Evolutionary conservation across 2,113 vertebrate species (phyloP).

Genomic region (Pongo abelii): DNA sequence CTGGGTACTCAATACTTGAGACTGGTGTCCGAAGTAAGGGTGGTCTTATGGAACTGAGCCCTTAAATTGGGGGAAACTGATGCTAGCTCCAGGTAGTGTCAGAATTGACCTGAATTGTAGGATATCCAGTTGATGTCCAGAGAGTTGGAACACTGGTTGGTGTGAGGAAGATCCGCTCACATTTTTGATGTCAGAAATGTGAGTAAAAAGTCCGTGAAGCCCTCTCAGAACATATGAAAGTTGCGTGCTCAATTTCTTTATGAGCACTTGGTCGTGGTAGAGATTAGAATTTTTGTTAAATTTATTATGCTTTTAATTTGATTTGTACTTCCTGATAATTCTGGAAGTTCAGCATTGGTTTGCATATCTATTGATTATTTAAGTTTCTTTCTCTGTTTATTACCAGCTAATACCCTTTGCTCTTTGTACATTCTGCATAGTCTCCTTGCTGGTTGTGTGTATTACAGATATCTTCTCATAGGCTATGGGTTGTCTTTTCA

Average conservation of each 20-base stretch:
- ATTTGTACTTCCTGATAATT: not conserved
- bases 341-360: not conserved
- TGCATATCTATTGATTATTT: not conserved
- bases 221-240: not conserved
- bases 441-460: not conserved
- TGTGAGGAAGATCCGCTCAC: not conserved
- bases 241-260: fast-evolving
- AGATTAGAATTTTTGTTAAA: not conserved
- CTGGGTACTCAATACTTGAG: not conserved
- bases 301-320: not conserved
- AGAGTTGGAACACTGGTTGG: not conserved
- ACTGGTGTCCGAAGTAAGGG: not conserved
- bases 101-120: not conserved
- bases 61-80: not conserved
- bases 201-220: not conserved
- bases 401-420: not conserved
- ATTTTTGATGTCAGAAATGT: not conserved
- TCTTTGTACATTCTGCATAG: not conserved
- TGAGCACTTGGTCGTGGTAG: not conserved
- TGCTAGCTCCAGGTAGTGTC: not conserved
- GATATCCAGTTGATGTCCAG: not conserved
- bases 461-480: not conserved
- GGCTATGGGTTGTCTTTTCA: not conserved
- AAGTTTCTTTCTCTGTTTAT: not conserved
- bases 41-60: not conserved